A percentile compares a stretch with the other conserved stretches of the same genome.
Evolutionary conservation across 2,888 invertebrate species (phyloP).

Genomic region (Drosophila birchii): DNA sequence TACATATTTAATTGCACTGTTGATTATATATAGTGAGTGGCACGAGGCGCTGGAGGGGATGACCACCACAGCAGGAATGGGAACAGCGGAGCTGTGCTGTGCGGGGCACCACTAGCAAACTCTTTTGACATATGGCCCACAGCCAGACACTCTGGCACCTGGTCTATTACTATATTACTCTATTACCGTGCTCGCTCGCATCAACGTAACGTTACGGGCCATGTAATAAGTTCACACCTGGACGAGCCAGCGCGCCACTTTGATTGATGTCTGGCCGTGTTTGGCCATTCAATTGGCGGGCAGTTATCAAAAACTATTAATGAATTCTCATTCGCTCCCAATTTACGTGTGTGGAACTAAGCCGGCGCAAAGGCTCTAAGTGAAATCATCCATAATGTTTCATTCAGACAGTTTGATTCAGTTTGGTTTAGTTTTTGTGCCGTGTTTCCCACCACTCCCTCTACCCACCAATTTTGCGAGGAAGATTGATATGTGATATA

Average conservation of each 20-base stretch:
- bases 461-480: not conserved
- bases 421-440: slow-evolving; percentile 1
- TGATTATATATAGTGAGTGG: slow-evolving; percentile 10
- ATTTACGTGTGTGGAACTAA: slow-evolving; percentile 61
- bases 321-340: slow-evolving; percentile 61
- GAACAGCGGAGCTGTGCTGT: not conserved
- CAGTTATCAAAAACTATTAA: slow-evolving; percentile 69
- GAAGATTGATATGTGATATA: slow-evolving; percentile 67
- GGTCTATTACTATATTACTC: slow-evolving; percentile 43
- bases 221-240: slow-evolving; percentile 49
- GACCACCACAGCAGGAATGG: slow-evolving; percentile 1
- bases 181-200: slow-evolving; percentile 22
- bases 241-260: slow-evolving; percentile 19
- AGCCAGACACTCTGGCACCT: slow-evolving; percentile 60
- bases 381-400: slow-evolving; percentile 70
- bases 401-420: slow-evolving; percentile 31
- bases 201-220: slow-evolving; percentile 49
- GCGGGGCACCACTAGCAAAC: slow-evolving; percentile 15
- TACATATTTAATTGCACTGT: slow-evolving; percentile 31
- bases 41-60: slow-evolving; percentile 3
- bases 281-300: slow-evolving; percentile 67
- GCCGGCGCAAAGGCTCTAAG: slow-evolving; percentile 49
- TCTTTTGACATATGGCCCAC: slow-evolving; percentile 41
- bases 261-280: slow-evolving; percentile 67
- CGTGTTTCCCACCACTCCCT: not conserved